phyloP scores from a whole-genome alignment of 2,888 invertebrate genomes.

The Drosophila nigritarsus region DNA sequence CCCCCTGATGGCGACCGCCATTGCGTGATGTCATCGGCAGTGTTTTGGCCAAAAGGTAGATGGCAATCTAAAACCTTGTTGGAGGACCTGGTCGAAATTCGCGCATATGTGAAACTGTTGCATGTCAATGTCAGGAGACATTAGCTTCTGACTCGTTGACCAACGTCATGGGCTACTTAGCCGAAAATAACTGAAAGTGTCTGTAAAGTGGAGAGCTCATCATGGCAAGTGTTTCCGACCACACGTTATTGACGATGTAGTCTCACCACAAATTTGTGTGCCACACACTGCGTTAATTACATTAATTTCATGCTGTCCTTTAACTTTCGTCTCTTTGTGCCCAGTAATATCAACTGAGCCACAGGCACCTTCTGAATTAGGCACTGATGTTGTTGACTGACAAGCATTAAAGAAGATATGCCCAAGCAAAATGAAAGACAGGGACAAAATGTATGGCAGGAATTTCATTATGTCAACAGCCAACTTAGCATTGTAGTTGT shows the following conservation, averaged over 20 bases:
- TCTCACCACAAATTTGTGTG: slow-evolving; percentile 23
- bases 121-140: slow-evolving; percentile 15
- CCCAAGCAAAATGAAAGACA: background rate
- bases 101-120: slow-evolving; percentile 17
- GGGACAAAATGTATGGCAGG: slow-evolving; percentile 47
- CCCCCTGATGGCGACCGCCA: slow-evolving; percentile 1
- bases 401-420: slow-evolving; percentile 13
- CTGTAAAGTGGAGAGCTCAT: slow-evolving; percentile 16
- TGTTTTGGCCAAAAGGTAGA: background rate
- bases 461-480: slow-evolving; percentile 60
- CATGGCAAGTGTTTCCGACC: slow-evolving; percentile 15
- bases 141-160: slow-evolving; percentile 8
- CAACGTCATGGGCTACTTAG: slow-evolving; percentile 19
- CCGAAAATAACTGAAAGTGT: slow-evolving; percentile 13
- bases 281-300: slow-evolving; percentile 51
- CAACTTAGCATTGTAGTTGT: slow-evolving; percentile 28
- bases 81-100: background rate
- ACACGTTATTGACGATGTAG: slow-evolving; percentile 16
- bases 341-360: slow-evolving; percentile 13
- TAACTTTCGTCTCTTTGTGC: slow-evolving; percentile 21
- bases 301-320: slow-evolving; percentile 44
- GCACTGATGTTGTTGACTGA: slow-evolving; percentile 24
- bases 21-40: slow-evolving; percentile 40
- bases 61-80: slow-evolving; percentile 2
- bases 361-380: slow-evolving; percentile 26